Conservation (phyloP, 2,113 vertebrate genomes). For the Protobothrops flavoviridis region DNA sequence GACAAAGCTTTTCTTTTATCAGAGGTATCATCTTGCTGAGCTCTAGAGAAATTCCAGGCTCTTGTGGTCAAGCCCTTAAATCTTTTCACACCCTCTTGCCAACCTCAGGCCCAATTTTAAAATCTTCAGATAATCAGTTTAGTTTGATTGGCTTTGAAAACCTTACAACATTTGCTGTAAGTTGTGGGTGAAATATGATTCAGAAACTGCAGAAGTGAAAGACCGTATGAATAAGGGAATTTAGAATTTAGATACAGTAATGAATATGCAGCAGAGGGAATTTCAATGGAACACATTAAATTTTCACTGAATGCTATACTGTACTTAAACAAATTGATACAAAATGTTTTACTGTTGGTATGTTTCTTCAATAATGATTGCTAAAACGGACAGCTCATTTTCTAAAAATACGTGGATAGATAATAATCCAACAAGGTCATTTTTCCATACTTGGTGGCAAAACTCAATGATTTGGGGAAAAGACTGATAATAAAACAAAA, state of each 20-base stretch:
- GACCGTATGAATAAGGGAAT: not conserved
- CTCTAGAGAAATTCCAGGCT: not conserved
- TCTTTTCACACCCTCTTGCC: not conserved
- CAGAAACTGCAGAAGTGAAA: not conserved
- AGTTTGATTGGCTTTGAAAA: not conserved
- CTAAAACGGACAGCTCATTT: not conserved
- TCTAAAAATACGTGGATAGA: not conserved
- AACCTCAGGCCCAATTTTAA: not conserved
- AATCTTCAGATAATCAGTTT: not conserved
- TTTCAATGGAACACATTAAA: not conserved
- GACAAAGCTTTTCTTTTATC: not conserved
- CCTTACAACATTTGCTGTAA: not conserved
- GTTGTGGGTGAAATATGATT: not conserved
- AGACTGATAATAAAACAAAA: not conserved
- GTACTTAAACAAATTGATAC: not conserved
- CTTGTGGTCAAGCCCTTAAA: not conserved
- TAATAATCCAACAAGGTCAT: not conserved
- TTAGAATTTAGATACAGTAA: not conserved
- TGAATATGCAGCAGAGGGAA: not conserved
- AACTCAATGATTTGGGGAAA: not conserved
- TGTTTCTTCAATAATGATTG: not conserved
- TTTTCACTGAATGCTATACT: not conserved
- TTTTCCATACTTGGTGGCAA: not conserved
- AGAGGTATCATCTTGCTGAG: not conserved
- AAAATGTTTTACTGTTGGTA: not conserved